Conservation (phyloP, 2,888 invertebrate genomes). For the Nemotelus nigrinus region DNA sequence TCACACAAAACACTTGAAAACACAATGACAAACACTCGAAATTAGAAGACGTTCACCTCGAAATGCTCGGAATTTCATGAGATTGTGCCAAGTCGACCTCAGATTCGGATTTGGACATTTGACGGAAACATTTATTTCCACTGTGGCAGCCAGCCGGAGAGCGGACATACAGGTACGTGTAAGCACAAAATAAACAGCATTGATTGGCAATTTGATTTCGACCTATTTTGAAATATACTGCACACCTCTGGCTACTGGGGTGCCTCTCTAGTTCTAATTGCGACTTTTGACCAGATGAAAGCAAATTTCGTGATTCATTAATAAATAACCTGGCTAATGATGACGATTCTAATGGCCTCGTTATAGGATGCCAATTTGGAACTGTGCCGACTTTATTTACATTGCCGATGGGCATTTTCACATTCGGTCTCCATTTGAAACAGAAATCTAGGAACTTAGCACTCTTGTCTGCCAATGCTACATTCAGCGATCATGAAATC, state of each 20-base stretch:
- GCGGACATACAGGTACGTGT: background rate
- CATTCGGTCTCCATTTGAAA: background rate
- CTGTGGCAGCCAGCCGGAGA: background rate
- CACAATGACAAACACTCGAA: background rate
- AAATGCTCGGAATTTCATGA: background rate
- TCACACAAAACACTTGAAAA: too few relatives aligned
- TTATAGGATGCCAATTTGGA: constrained; percentile 38
- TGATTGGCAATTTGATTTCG: too few relatives aligned
- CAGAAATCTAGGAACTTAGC: background rate
- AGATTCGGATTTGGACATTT: background rate
- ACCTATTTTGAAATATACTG: too few relatives aligned
- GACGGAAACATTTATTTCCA: background rate
- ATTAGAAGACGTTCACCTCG: background rate
- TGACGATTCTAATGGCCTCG: constrained; percentile 38
- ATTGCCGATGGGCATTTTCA: background rate
- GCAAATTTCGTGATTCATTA: constrained; percentile 36
- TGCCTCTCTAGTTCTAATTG: background rate
- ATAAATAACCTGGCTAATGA: constrained; percentile 31
- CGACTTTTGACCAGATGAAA: constrained; percentile 3
- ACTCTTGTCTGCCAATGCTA: background rate
- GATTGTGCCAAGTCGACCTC: background rate
- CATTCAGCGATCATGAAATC: background rate
- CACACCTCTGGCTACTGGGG: background rate
- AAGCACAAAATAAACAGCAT: too few relatives aligned
- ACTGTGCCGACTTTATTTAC: constrained; percentile 39